Base-by-base conservation (phyloP, 2,113 vertebrate genomes). In the Neodon shergylaensis region DNA sequence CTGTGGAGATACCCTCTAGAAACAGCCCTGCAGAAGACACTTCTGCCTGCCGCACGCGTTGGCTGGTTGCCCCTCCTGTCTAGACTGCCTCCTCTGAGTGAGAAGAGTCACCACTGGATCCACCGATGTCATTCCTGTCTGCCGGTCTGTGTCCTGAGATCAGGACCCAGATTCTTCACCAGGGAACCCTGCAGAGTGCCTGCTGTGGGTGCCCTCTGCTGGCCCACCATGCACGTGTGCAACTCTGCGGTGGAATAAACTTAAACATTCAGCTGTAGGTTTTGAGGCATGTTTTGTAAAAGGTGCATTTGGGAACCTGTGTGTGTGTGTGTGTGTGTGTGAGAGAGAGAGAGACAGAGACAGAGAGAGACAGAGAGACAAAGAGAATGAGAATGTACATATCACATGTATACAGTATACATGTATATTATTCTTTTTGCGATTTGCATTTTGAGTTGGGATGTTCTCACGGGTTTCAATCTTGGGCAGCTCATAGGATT, bases 141-240 rank as follows among this genome's bases (percentile, higher is more conserved):
- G 21, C 16, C 10, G 12, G 31, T 28, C 74, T 83, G 90, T 79
- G 61, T 13, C 66, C 85, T 36, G 78, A 88, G 44, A 68, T 13
- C 72, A 61, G 77, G 19, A 21, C 31, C n/a, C 76, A 72, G 70
- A 52, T 36, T 66, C 19, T 65, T 31, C 4, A 81, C 2, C 47
- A 1, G 14, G 21, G 70, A 54, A 78, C 91, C 36, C 73, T 9
- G 1, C 16, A 1, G 3, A n/a, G 3, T 58, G 31, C 77, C 97
- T 93, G 77, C 85, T 17, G 39, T 52, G 65, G 79, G 95, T 85
- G 89, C 96, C 97, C 90, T 96, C 97, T 98, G 92, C 96, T 96
- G 97, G 95, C 24, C 5, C 26, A 0, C 19, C 63, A 39, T 36
- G 58, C 12, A 1, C 36, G 33, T 65, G 7, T 88, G 65, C 61